These are phyloP conservation scores for Trematomus loennbergii DNA, from an alignment of 2,113 vertebrate genomes.

Conservation along the genomic window DNA sequence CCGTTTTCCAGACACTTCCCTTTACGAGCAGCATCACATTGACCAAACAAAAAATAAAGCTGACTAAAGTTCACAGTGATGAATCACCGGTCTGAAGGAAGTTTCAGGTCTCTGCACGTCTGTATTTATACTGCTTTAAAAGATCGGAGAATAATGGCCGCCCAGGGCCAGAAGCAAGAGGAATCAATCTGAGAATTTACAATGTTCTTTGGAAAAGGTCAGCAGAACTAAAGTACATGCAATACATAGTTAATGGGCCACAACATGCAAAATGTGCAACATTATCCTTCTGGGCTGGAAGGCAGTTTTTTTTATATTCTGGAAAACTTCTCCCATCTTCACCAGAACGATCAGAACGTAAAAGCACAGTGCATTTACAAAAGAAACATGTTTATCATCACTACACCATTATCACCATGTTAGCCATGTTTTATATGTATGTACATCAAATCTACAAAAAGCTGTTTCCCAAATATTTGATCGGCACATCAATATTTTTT, in stretches of 20 bases:
- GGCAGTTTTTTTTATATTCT: slow-evolving; percentile 7
- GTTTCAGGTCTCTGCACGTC: slow-evolving; percentile 28
- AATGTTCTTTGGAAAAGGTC: slow-evolving; percentile 53
- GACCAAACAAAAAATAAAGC: slow-evolving; percentile 19
- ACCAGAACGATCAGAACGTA: neutral
- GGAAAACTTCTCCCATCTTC: neutral
- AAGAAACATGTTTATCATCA: neutral
- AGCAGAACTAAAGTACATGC: slow-evolving; percentile 41
- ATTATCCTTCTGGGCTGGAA: neutral
- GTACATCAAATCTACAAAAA: no score
- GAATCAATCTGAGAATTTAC: slow-evolving; percentile 33
- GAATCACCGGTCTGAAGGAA: slow-evolving; percentile 28
- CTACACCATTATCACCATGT: no score
- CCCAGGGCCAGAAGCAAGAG: slow-evolving; percentile 19
- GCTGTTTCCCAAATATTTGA: no score
- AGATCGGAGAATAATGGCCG: slow-evolving; percentile 51
- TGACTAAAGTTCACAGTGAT: slow-evolving; percentile 11
- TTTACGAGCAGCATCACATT: neutral
- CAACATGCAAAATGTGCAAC: slow-evolving; percentile 32
- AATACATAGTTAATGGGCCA: slow-evolving; percentile 28
- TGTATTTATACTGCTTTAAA: slow-evolving; percentile 36
- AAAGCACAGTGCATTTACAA: neutral
- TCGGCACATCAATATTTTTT: no score
- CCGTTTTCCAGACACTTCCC: neutral
- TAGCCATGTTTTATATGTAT: no score